Evolutionary conservation across 2,888 invertebrate genomes (phyloP).

Genomic region (Brachyptera risi): DNA sequence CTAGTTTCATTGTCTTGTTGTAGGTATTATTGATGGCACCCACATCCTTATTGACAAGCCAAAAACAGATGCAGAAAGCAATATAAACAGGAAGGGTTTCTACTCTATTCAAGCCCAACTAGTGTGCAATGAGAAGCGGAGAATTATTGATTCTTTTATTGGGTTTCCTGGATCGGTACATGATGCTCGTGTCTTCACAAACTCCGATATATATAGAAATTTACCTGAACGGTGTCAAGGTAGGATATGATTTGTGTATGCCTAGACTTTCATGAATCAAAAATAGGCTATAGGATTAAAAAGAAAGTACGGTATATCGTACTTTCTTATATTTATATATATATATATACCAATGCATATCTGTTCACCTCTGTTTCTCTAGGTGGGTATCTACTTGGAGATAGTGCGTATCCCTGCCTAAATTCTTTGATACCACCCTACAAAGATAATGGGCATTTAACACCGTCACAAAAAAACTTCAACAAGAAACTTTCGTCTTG

Average conservation of each 20-base stretch:
- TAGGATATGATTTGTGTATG: too few relatives aligned
- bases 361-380: too few relatives aligned
- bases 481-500: conserved; percentile 14
- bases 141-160: conserved; percentile 28
- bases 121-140: conserved; percentile 27
- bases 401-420: conserved; percentile 31
- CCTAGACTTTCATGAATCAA: too few relatives aligned
- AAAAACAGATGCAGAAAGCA: neutral
- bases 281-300: too few relatives aligned
- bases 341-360: too few relatives aligned
- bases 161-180: conserved; percentile 33
- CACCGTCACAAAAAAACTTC: conserved; percentile 24
- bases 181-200: conserved; percentile 33
- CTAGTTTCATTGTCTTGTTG: conserved; percentile 10
- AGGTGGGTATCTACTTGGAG: too few relatives aligned
- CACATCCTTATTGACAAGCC: conserved; percentile 19
- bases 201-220: conserved; percentile 24
- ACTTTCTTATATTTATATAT: too few relatives aligned
- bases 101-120: conserved; percentile 25
- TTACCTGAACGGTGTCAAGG: neutral
- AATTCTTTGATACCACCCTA: conserved; percentile 29
- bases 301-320: too few relatives aligned
- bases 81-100: conserved; percentile 24
- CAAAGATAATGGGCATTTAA: conserved; percentile 26
- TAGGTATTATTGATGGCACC: conserved; percentile 19